Evolutionary conservation across 2,888 invertebrate genomes (phyloP).

Genomic region (Mesorhabditis spiculigera): DNA sequence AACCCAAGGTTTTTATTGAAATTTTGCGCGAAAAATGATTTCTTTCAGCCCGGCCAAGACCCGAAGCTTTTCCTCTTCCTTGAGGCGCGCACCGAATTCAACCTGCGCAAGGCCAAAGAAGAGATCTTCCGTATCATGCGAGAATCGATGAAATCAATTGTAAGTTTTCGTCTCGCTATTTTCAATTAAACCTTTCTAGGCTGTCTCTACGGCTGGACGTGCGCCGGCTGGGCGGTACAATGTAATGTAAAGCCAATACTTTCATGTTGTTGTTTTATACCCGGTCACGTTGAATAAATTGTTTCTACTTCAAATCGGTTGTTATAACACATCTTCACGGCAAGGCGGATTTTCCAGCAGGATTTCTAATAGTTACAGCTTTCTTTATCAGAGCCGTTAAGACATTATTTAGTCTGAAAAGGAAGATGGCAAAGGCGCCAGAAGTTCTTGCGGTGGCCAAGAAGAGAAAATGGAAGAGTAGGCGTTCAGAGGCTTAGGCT

Average conservation of each 20-base stretch:
- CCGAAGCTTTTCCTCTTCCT: slow-evolving; percentile 95
- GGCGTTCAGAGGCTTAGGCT: neutral
- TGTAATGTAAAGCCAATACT: neutral
- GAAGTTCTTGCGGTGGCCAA: neutral
- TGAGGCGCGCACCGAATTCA: slow-evolving; percentile 92
- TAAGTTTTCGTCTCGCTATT: slow-evolving; percentile 17
- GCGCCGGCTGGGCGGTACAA: neutral
- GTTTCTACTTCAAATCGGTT: no score
- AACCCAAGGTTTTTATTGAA: slow-evolving; percentile 16
- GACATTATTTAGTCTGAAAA: no score
- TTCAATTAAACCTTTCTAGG: slow-evolving; percentile 2
- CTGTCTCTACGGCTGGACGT: neutral
- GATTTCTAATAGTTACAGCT: no score
- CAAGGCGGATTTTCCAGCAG: no score
- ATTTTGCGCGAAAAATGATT: slow-evolving; percentile 22
- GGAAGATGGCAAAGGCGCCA: neutral
- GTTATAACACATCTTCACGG: no score
- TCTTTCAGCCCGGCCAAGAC: slow-evolving; percentile 64
- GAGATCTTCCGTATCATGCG: slow-evolving; percentile 96
- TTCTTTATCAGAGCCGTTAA: no score
- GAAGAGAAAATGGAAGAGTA: neutral
- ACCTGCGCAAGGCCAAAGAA: slow-evolving; percentile 89
- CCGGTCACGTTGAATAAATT: no score
- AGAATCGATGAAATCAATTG: slow-evolving; percentile 87
- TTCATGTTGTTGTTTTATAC: neutral